Conservation (phyloP, 2,888 invertebrate species). For the Muschampia staudingeri region DNA sequence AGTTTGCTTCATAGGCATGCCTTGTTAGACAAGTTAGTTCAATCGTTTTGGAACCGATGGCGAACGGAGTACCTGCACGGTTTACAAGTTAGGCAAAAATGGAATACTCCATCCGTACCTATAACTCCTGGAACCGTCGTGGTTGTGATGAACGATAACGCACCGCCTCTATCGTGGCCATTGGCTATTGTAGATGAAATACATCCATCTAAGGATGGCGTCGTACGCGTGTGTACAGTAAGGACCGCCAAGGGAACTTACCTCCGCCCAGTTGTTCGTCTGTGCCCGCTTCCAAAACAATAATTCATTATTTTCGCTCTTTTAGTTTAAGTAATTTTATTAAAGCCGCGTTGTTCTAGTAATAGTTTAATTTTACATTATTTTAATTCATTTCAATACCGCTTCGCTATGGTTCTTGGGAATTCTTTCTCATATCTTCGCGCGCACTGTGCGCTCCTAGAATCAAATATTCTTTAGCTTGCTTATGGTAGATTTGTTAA, state of each 20-base stretch:
- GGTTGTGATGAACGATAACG: constrained; percentile 46
- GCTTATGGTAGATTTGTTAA: constrained; percentile 5
- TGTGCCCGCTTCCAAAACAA: constrained; percentile 41
- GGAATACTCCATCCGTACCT: constrained; percentile 33
- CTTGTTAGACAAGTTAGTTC: constrained; percentile 34
- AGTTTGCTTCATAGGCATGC: constrained; percentile 46
- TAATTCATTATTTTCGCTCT: neutral
- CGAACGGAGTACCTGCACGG: constrained; percentile 47
- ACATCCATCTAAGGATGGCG: constrained; percentile 42
- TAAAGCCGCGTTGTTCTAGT: neutral
- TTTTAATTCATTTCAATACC: neutral
- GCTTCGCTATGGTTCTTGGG: neutral
- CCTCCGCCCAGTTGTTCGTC: constrained; percentile 43
- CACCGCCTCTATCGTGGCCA: constrained; percentile 52
- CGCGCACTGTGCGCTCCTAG: neutral
- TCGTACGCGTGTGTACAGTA: constrained; percentile 48
- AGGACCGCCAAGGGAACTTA: constrained; percentile 41
- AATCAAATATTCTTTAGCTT: neutral
- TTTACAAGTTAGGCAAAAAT: constrained; percentile 55
- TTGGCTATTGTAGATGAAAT: neutral
- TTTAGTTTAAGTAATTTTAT: neutral
- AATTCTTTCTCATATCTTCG: neutral
- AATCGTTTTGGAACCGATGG: constrained; percentile 53
- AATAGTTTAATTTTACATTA: neutral
- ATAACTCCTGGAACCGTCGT: constrained; percentile 44